phyloP scores from a whole-genome alignment of 2,797 vertebrate genomes.

The Sebastes itinus region DNA sequence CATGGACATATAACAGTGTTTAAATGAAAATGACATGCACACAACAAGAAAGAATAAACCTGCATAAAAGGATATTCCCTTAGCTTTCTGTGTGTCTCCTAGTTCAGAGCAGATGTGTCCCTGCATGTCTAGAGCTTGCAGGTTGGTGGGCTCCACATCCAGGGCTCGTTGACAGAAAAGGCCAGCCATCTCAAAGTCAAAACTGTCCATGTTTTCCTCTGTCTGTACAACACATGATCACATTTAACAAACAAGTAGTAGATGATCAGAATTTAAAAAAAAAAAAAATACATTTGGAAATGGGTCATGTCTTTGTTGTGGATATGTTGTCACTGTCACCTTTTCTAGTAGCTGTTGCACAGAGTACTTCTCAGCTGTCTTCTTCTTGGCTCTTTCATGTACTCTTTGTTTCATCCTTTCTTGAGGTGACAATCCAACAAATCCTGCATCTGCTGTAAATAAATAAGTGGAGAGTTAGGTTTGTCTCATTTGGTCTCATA shows the following conservation, averaged over 20 bases:
- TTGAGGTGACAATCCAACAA: constrained; percentile 74
- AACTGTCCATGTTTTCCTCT: constrained; percentile 84
- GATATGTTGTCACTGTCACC: constrained; percentile 56
- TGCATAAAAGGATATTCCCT: constrained; percentile 82
- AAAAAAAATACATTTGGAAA: too few species aligned
- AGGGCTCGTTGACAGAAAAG: constrained; percentile 87
- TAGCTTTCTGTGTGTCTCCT: constrained; percentile 82
- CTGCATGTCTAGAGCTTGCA: constrained; percentile 83
- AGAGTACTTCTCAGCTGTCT: constrained; percentile 84
- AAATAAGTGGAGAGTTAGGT: neutral
- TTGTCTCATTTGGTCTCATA: neutral
- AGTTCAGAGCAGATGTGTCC: constrained; percentile 86
- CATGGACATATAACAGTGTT: neutral
- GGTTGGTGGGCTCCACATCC: constrained; percentile 83
- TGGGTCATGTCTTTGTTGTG: neutral
- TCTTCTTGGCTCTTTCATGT: constrained; percentile 86
- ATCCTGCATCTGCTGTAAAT: constrained; percentile 54
- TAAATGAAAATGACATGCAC: neutral
- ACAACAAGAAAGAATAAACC: neutral
- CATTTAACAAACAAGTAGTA: neutral
- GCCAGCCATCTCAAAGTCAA: constrained; percentile 85
- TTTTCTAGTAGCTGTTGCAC: constrained; percentile 84
- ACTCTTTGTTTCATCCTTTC: constrained; percentile 84
- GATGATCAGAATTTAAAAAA: neutral
- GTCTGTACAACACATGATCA: constrained; percentile 70